Evolutionary conservation across 1,140 invertebrate species (phyloP).

Genomic region (Drosophila santomea): DNA sequence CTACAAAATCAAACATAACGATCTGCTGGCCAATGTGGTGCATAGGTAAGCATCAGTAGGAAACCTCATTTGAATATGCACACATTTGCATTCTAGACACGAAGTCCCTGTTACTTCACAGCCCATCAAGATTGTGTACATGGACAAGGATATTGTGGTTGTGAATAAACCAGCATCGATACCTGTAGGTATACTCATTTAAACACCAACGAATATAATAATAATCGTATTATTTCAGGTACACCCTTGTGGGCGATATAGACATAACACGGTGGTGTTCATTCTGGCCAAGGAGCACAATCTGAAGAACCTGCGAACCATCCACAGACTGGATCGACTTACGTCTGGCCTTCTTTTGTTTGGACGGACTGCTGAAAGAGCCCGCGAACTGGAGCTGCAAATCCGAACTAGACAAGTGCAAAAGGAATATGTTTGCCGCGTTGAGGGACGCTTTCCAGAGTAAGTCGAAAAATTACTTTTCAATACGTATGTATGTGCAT

Average conservation of each 20-base stretch:
- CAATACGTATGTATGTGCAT: neutral
- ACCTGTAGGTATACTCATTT: slow-evolving; percentile 90
- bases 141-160: slow-evolving; percentile 99
- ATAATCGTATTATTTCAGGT: slow-evolving; percentile 87
- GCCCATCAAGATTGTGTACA: slow-evolving; percentile 97
- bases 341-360: slow-evolving; percentile 98
- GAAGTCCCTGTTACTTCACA: slow-evolving; percentile 98
- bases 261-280: slow-evolving; percentile 98
- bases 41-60: slow-evolving; percentile 91
- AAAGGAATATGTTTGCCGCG: slow-evolving; percentile 98
- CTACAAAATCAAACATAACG: slow-evolving; percentile 97
- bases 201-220: too few species aligned
- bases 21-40: slow-evolving; percentile 96
- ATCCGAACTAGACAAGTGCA: slow-evolving; percentile 95
- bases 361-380: slow-evolving; percentile 95
- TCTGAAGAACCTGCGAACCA: slow-evolving; percentile 96
- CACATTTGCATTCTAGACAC: slow-evolving; percentile 89
- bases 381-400: slow-evolving; percentile 96
- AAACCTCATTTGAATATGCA: slow-evolving; percentile 23
- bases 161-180: slow-evolving; percentile 99
- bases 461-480: slow-evolving; percentile 85
- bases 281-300: slow-evolving; percentile 98
- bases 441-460: slow-evolving; percentile 98
- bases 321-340: slow-evolving; percentile 95
- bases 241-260: slow-evolving; percentile 98